Evolutionary conservation across 2,888 invertebrate genomes (phyloP), one percentile per base, ranked within the genome.

Genomic region (Drosophila lutescens): DNA sequence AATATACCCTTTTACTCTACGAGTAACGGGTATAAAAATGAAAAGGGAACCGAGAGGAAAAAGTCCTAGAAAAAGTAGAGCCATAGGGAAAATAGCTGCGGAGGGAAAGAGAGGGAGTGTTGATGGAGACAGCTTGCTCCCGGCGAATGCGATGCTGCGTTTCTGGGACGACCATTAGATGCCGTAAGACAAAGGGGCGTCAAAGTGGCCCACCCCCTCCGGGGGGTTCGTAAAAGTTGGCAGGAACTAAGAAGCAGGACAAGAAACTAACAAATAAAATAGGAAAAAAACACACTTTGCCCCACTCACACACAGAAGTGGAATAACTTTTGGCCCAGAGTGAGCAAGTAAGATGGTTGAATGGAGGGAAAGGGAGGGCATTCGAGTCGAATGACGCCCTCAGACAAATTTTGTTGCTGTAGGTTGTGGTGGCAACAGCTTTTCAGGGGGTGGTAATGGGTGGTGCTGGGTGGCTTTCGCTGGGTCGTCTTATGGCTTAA

Each of bases 381-480:
- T 30, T 55, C 47, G 23, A 68, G 46, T 41, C 41, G 36, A 71
- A 76, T 68, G 84, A 80, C 53, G 76, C 74, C 83, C 89, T 88
- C 83, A 90, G 87, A 88, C 80, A 78, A 80, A 83, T 86, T 81
- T 80, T 88, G 89, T 90, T 91, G 90, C 90, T 90, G 87, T 90
- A 90, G 90, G 90, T 90, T 90, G 91, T 77, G 90, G 53, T 70
- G 74, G 61, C 68, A 51, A 68, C 53, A 40, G 66, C 69, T 40
- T 55, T 55, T 36, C 58, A 38, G 26, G 50, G 51, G 58, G 20
- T n/a, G 44, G 44, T 41, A 46, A 46, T 20, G 54, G 36, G 34
- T 60, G 51, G 26, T 26, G 20, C 13, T 26, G 44, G 60, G 44
- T 47, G 36, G 46, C 54, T 53, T 38, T 49, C 49, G 73, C 47